Base-by-base conservation (phyloP, 2,888 invertebrate genomes). In the Cinara cedri region DNA sequence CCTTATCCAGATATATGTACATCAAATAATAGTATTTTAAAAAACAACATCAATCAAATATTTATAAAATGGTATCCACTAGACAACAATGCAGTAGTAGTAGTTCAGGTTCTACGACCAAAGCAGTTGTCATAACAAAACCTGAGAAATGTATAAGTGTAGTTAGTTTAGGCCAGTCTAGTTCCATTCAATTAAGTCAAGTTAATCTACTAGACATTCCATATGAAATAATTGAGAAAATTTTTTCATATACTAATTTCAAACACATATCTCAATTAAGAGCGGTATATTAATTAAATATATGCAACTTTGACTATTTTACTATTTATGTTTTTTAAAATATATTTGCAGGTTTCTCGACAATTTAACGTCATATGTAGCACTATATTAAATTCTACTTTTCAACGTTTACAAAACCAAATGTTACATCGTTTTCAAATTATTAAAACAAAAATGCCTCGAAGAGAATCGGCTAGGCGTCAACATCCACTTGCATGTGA, bases 401-500 rank as follows among this genome's bases (percentile, higher is more conserved):
- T 97, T 87, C 91, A 92, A 85, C 90, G 91, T 83, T 88, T 95
- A 60, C 95, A 96, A 87, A 92, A 92, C 83, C 92, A 93, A 85
- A 94, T 96, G 90, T 88, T 92, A 80, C 90, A 91, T 85, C 81
- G 83, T 81, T 95, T 95, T 86, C 94, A 95, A 86, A 89, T 90
- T 68, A 94, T 96, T 82, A 96, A 96, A 87, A 90, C 93, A 46
- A 93, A 94, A 87, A 94, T 97, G 93, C 97, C 97, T 6, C 89
- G 96, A 66, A 88, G 95, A 81, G 96, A 97, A 86, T 96, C 96
- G 1, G 96, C 96, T 9, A 89, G 97, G 62, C 90, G 96, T 49
- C 95, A 92, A 86, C 97, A 97, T 86, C 93, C 93, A 0, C 87
- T 96, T 83, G 95, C 96, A 34, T 93, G 95, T 85, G 96, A 96